These are phyloP conservation scores for Drosophila equinoxialis DNA, from an alignment of 1,140 invertebrate species.

Conservation along the genomic window DNA sequence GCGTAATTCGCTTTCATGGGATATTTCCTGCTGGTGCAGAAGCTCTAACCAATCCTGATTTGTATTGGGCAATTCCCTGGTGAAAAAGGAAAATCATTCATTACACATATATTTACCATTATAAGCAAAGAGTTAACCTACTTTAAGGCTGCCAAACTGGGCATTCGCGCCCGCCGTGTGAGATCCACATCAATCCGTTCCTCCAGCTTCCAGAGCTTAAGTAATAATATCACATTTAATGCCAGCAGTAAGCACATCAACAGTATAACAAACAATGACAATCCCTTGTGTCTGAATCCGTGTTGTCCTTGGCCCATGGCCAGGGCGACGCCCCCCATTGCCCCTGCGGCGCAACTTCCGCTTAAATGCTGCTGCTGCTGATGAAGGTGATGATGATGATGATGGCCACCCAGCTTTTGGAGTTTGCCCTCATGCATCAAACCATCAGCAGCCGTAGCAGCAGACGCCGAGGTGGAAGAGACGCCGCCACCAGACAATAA, in stretches of 20 bases:
- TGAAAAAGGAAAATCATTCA: slow-evolving; percentile 13
- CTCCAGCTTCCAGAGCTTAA: slow-evolving; percentile 91
- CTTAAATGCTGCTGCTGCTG: slow-evolving; percentile 53
- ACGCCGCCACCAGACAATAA: slow-evolving; percentile 32
- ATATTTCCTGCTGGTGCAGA: slow-evolving; percentile 89
- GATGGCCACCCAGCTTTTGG: slow-evolving; percentile 15
- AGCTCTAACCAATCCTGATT: slow-evolving; percentile 91
- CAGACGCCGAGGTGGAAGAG: slow-evolving; percentile 27
- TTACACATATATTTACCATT: background rate
- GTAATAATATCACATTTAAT: slow-evolving; percentile 91
- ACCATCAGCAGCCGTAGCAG: slow-evolving; percentile 33
- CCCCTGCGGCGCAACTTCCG: slow-evolving; percentile 47
- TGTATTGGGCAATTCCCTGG: slow-evolving; percentile 86
- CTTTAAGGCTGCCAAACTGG: slow-evolving; percentile 69
- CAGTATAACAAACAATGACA: slow-evolving; percentile 85
- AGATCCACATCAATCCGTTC: slow-evolving; percentile 82
- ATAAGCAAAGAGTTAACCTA: slow-evolving; percentile 21
- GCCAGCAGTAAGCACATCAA: slow-evolving; percentile 87
- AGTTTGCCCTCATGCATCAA: slow-evolving; percentile 30
- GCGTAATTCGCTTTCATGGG: slow-evolving; percentile 89
- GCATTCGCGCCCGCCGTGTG: slow-evolving; percentile 80
- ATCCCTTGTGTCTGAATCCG: slow-evolving; percentile 67
- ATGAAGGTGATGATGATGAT: slow-evolving; percentile 28
- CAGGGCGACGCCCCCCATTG: slow-evolving; percentile 37
- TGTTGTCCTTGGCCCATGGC: slow-evolving; percentile 49